Percentiles rank a stretch among this genome's conserved stretches.
phyloP scores from a whole-genome alignment of 2,888 invertebrate species.

The Brachycybe producta region DNA sequence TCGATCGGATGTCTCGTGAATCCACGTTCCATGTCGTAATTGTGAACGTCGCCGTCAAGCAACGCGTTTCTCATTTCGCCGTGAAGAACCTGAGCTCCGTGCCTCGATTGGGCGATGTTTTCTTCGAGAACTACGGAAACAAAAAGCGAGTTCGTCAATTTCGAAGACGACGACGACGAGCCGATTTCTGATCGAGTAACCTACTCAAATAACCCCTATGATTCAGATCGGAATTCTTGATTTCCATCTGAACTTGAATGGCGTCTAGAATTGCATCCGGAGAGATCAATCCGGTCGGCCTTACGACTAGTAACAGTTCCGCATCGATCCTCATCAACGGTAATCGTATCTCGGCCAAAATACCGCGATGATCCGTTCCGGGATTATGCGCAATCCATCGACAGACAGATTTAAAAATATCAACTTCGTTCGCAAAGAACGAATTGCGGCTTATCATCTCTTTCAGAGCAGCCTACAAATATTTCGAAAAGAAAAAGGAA shows the following conservation, averaged over 20 bases:
- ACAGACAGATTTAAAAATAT: conserved; percentile 81
- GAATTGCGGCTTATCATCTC: conserved; percentile 81
- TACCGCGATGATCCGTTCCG: conserved; percentile 38
- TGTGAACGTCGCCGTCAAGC: conserved; percentile 72
- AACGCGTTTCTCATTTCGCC: conserved; percentile 82
- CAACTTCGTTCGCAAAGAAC: conserved; percentile 89
- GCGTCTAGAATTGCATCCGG: conserved; percentile 89
- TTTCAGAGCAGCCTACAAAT: conserved; percentile 53
- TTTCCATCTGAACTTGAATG: conserved; percentile 71
- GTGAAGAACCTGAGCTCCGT: conserved; percentile 70
- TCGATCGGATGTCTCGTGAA: conserved; percentile 77
- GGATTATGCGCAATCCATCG: conserved; percentile 73
- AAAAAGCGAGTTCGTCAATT: not conserved
- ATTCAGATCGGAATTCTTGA: conserved; percentile 59
- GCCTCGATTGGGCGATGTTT: conserved; percentile 71
- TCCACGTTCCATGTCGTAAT: conserved; percentile 85
- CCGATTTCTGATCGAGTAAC: conserved; percentile 26
- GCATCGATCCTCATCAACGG: conserved; percentile 68
- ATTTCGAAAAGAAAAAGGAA: conserved; percentile 22
- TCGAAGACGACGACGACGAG: not conserved
- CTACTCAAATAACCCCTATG: conserved; percentile 69
- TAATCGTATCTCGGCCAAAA: conserved; percentile 47
- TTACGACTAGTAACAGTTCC: conserved; percentile 74
- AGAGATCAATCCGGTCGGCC: conserved; percentile 71
- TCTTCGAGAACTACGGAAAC: conserved; percentile 62